Evolutionary conservation across 2,888 invertebrate species (phyloP), one percentile per base, ranked within the genome.

Genomic region (Cabera pusaria): DNA sequence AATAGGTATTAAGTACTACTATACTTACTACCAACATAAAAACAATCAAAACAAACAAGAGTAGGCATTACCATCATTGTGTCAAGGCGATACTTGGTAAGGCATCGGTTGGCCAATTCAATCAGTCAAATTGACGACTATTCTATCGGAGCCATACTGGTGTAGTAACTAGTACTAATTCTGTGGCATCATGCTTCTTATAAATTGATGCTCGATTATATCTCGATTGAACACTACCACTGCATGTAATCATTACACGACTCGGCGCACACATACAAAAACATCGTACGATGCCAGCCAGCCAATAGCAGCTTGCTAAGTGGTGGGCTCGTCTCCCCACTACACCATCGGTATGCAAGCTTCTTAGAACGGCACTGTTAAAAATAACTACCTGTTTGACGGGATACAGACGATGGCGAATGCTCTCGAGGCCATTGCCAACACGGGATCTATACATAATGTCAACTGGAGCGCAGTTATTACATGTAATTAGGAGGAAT

Each of bases 291-390:
- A 89, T 89, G 56, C 59, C 40, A 40, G 52, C 52, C 56, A 68
- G 64, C 89, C 89, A 89, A 89, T 89, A 52, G 54, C 48, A 69
- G 47, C 21, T 21, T 37, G 56, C 61, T 50, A 63, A 71, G 72
- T 69, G 68, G 88, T 87, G 89, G 89, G 89, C 89, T 87, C 82
- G 89, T 57, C 88, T 72, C 81, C 85, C 87, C 85, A 78, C 84
- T 69, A 76, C 52, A 59, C 44, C 72, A 56, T 64, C 53, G 85
- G 87, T 82, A 86, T 86, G 86, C 71, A 71, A 70, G 64, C 61
- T 73, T 78, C 74, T 76, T 64, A 77, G 79, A 85, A 77, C 73
- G 75, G 77, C 79, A 75, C 75, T 75, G 83, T 73, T 86, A 85
- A 83, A 86, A 87, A 85, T 87, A 86, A 85, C 85, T 70, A 77